A percentile compares a stretch with the other conserved stretches of the same genome.
These are phyloP conservation scores for Halictus quadricinctus DNA, from an alignment of 2,888 invertebrate genomes.

Conservation along the genomic window DNA sequence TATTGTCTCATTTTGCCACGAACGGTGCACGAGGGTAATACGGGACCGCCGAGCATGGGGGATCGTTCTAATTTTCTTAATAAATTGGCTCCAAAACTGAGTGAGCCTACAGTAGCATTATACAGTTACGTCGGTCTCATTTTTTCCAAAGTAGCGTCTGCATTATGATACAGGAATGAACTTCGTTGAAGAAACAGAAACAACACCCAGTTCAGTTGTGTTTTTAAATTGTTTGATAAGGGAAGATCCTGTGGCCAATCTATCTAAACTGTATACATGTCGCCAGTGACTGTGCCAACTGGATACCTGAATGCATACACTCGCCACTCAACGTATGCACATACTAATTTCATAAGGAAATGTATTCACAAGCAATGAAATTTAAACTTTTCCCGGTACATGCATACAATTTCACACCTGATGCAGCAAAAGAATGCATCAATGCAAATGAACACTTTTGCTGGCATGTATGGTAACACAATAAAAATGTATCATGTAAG, in stretches of 20 bases:
- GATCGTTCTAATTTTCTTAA: conserved; percentile 1
- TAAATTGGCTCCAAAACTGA: not conserved
- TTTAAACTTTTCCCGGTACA: not conserved
- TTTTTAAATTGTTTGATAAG: not conserved
- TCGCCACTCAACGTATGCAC: not conserved
- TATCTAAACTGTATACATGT: not conserved
- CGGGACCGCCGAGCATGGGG: not conserved
- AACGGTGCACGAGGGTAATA: not conserved
- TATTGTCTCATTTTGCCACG: not conserved
- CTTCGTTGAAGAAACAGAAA: not conserved
- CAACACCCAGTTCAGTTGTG: not conserved
- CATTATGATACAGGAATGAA: not conserved
- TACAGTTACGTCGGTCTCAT: not conserved
- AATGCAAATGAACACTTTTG: not conserved
- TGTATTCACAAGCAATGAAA: conserved; percentile 1
- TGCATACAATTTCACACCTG: not conserved
- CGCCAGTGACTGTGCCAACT: not conserved
- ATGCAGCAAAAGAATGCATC: not conserved
- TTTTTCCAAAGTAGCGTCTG: not conserved
- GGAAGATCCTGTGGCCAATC: not conserved
- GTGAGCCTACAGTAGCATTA: not conserved
- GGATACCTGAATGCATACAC: conserved; percentile 8
- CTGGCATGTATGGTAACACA: not conserved
- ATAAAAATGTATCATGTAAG: not conserved
- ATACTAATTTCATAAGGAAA: conserved; percentile 7